Evolutionary conservation across 2,888 invertebrate genomes (phyloP).

Genomic region (Cephus nigrinus): DNA sequence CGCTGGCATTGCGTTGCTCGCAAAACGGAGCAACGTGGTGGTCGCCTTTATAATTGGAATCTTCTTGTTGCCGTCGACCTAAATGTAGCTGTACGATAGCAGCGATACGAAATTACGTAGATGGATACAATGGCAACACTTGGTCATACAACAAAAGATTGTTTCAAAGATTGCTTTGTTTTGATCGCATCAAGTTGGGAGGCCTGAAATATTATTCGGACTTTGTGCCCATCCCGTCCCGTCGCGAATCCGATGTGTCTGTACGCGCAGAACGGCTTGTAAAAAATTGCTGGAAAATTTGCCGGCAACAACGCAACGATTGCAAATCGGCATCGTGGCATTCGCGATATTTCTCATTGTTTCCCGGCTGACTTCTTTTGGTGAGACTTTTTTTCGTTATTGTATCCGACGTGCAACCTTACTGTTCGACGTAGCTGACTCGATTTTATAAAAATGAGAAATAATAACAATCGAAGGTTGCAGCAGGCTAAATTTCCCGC

Average conservation of each 20-base stretch:
- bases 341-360: not conserved
- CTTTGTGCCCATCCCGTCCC: not conserved
- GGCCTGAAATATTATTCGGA: not conserved
- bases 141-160: not conserved
- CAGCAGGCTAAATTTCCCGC: slow-evolving; percentile 11
- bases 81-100: not conserved
- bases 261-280: slow-evolving; percentile 5
- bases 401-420: not conserved
- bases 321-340: not conserved
- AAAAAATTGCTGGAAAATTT: slow-evolving; percentile 27
- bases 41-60: not conserved
- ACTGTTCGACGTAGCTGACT: not conserved
- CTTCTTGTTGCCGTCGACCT: not conserved
- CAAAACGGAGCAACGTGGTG: not conserved
- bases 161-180: not conserved
- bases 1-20: not conserved
- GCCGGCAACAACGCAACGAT: slow-evolving; percentile 4
- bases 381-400: not conserved
- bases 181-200: not conserved
- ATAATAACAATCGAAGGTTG: not conserved
- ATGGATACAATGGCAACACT: not conserved
- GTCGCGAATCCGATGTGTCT: not conserved
- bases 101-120: not conserved
- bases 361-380: not conserved
- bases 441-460: slow-evolving; percentile 2